phyloP scores from a whole-genome alignment of 2,888 invertebrate genomes.

The Homarus gammarus region DNA sequence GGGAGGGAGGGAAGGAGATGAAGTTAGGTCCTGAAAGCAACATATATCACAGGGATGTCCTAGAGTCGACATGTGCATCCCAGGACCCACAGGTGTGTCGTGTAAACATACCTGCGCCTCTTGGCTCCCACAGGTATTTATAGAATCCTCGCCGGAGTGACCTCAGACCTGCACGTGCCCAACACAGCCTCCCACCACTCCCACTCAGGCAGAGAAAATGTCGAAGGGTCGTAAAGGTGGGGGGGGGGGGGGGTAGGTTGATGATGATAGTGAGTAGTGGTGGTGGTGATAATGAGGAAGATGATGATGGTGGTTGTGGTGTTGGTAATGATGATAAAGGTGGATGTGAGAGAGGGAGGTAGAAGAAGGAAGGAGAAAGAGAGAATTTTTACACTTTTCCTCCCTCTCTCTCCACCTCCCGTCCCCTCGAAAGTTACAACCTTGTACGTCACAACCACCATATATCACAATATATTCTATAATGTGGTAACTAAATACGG shows the following conservation, averaged over 20 bases:
- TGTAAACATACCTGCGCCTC: neutral
- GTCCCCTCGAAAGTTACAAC: too few relatives aligned
- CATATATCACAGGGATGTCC: neutral
- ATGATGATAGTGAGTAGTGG: too few relatives aligned
- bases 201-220: neutral
- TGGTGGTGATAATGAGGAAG: too few relatives aligned
- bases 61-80: neutral
- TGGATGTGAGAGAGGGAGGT: too few relatives aligned
- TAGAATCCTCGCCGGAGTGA: neutral
- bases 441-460: neutral
- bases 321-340: too few relatives aligned
- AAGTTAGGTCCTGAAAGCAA: neutral
- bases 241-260: too few relatives aligned
- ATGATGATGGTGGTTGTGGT: too few relatives aligned
- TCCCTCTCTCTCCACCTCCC: too few relatives aligned
- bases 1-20: slow-evolving; percentile 4
- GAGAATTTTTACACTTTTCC: too few relatives aligned
- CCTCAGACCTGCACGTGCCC: too few relatives aligned
- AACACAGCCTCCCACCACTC: too few relatives aligned
- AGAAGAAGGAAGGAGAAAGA: too few relatives aligned
- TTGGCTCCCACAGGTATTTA: neutral
- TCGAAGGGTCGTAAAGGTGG: neutral
- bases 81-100: neutral
- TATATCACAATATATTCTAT: neutral
- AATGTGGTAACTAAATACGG: neutral